These are phyloP conservation scores for Tachystola acroxantha DNA, from an alignment of 2,888 invertebrate genomes.

Conservation along the genomic window DNA sequence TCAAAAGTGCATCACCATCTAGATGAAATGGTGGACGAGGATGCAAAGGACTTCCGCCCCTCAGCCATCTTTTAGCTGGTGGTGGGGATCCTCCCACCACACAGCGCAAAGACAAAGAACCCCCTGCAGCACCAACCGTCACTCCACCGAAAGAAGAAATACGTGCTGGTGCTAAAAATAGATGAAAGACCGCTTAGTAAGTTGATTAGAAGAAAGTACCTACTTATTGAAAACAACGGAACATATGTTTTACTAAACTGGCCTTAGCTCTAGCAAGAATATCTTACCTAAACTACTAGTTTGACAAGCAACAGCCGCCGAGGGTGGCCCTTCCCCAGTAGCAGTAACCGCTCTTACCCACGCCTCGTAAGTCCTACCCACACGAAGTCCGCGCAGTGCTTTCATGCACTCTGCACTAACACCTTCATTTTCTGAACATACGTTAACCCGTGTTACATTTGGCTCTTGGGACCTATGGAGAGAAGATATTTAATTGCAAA, in stretches of 20 bases:
- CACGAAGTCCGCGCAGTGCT: constrained; percentile 82
- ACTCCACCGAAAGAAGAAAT: constrained; percentile 91
- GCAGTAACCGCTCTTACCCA: constrained; percentile 91
- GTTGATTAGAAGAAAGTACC: background rate
- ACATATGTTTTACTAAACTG: no score
- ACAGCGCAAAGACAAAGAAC: constrained; percentile 83
- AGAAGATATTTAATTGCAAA: background rate
- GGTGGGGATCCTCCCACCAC: constrained; percentile 86
- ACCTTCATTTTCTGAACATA: constrained; percentile 57
- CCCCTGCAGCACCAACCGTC: constrained; percentile 83
- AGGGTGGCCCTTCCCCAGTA: constrained; percentile 82
- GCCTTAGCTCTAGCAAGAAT: no score
- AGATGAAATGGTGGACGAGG: constrained; percentile 80
- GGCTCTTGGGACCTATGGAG: constrained; percentile 56
- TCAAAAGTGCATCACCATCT: constrained; percentile 82
- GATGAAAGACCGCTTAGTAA: background rate
- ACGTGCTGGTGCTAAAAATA: constrained; percentile 87
- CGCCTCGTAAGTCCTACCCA: constrained; percentile 88
- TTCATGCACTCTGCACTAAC: constrained; percentile 67
- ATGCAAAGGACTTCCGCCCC: constrained; percentile 81
- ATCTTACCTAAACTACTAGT: constrained; percentile 61
- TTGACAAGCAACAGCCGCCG: constrained; percentile 62
- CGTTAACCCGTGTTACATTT: constrained; percentile 55
- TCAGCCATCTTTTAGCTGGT: constrained; percentile 86
- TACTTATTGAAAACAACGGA: background rate